A percentile compares a stretch with the other conserved stretches of the same genome.
Evolutionary conservation across 2,888 invertebrate genomes (phyloP).

Genomic region (Thymelicus sylvestris): DNA sequence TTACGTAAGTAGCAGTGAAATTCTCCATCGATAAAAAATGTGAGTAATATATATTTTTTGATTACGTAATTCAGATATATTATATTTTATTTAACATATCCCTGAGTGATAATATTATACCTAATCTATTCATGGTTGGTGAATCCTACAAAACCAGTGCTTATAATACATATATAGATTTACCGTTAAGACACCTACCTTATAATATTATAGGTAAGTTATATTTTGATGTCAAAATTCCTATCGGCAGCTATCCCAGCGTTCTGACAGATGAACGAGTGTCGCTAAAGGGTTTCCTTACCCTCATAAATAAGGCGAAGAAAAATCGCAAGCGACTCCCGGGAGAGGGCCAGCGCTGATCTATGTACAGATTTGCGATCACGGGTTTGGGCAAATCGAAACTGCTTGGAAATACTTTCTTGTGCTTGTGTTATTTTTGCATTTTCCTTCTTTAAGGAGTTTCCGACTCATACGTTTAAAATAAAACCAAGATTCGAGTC

Average conservation of each 20-base stretch:
- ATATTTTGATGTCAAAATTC: slow-evolving; percentile 26
- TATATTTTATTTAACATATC: no score
- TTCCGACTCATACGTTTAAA: neutral
- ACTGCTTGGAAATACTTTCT: slow-evolving; percentile 14
- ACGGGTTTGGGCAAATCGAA: slow-evolving; percentile 28
- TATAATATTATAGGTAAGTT: neutral
- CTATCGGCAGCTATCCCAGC: slow-evolving; percentile 30
- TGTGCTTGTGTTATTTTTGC: neutral
- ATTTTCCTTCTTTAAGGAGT: neutral
- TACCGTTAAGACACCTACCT: no score
- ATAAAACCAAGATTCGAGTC: neutral
- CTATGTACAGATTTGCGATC: slow-evolving; percentile 35
- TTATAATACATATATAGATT: no score
- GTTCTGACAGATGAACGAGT: slow-evolving; percentile 36
- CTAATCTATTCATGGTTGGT: no score
- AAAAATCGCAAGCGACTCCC: slow-evolving; percentile 36
- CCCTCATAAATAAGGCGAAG: slow-evolving; percentile 37
- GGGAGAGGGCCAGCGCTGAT: slow-evolving; percentile 24
- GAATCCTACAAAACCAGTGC: no score
- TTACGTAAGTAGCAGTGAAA: no score
- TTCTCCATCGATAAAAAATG: no score
- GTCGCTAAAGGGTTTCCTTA: slow-evolving; percentile 38
- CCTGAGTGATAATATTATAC: no score
- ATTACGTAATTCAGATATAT: no score
- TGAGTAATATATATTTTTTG: no score